Evolutionary conservation across 1,140 invertebrate species (phyloP), one percentile per base, ranked within the genome.

Genomic region (Panagrolaimus sp.): DNA sequence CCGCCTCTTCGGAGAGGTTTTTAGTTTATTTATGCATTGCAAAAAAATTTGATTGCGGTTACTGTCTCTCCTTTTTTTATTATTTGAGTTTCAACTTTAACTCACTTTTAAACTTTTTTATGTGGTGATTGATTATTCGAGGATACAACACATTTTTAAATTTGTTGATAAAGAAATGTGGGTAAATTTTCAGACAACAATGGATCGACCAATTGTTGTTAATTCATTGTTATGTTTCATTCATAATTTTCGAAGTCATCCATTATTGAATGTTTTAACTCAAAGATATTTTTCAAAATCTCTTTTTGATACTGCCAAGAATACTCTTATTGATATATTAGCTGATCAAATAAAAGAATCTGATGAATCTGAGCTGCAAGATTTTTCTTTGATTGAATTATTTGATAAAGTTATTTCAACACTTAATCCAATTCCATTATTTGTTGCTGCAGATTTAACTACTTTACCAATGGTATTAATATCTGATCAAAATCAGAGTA

Each of bases 151-250:
- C 31, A 4, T 38, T 7, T 38, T 38, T 38, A 38, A 38, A 38
- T 2, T 38, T 38, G 31, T 38, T 38, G 31, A 4, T 38, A 38
- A 38, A 27, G n/a, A 57, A 16, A 57, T 57, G 51, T 57, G 51
- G 9, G 51, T 57, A 25, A 57, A 57, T 57, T 57, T 57, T 57
- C 51, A 57, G 51, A 27, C 51, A 27, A 57, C 51, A 42, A 66
- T 38, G 44, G 25, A 23, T 16, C 53, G 68, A 27, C 68, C 73
- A 16, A 68, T 74, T 46, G 68, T 74, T 16, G 73, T 74, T 3
- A 72, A 74, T 44, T 74, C 73, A 8, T 31, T 74, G 44, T 62
- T 75, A 20, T 74, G 73, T 46, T 74, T 74, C 65, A 43, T 74
- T 23, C 16, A 70, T 38, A 74, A 74, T 63, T 74, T 70, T 45